phyloP scores from a whole-genome alignment of 2,888 invertebrate genomes.

The Steinernema hermaphroditum region DNA sequence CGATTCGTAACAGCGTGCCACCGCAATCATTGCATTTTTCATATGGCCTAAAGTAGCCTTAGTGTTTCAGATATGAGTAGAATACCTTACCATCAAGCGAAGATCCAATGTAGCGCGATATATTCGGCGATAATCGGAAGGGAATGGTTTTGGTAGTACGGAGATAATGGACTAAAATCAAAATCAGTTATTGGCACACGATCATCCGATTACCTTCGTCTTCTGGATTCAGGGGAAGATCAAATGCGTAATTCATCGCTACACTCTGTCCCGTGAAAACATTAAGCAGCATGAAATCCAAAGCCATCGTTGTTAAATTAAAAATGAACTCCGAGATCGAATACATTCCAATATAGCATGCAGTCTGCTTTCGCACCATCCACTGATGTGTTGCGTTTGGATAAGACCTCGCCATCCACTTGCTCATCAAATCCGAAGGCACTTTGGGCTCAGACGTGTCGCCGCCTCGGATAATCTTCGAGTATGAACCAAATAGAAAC shows the following conservation, averaged over 20 bases:
- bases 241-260: constrained; percentile 2
- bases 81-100: not conserved
- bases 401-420: constrained; percentile 6
- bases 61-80: not conserved
- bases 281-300: constrained; percentile 25
- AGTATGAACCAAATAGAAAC: not conserved
- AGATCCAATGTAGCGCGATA: not conserved
- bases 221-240: not conserved
- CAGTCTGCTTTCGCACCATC: constrained; percentile 8
- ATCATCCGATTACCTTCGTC: too few relatives aligned
- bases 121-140: constrained; percentile 1
- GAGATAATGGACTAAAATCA: not conserved
- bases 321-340: constrained; percentile 14
- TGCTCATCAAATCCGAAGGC: not conserved
- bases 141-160: not conserved
- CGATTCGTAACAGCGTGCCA: constrained; percentile 14
- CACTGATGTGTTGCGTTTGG: constrained; percentile 9
- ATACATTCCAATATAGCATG: constrained; percentile 13
- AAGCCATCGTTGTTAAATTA: not conserved
- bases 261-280: constrained; percentile 16
- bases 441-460: not conserved
- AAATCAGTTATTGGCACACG: not conserved
- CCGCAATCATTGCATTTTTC: constrained; percentile 17
- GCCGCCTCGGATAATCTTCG: not conserved
- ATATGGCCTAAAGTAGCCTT: not conserved